Base-by-base conservation (phyloP, 2,888 invertebrate species). In the Drosophila robusta region DNA sequence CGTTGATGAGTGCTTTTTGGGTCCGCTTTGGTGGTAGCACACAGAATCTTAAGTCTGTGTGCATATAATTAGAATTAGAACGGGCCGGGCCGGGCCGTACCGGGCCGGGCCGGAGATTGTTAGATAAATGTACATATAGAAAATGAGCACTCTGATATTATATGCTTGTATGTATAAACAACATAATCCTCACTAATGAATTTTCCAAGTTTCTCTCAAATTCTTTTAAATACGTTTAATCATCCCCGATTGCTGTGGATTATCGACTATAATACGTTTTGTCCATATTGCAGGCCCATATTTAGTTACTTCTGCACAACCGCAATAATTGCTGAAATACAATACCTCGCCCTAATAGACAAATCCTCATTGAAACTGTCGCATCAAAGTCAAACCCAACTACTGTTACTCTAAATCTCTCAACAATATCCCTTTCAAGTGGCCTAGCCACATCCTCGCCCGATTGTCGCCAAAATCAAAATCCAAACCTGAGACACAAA, bases 1-100 rank as follows among this genome's bases (percentile, higher is more conserved):
- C 83, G 88, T 87, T 83, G 88, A 87, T 83, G 82, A 87, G 77
- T 70, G 73, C 58, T 70, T 66, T 62, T 78, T 67, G 62, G 60
- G 71, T 32, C 46, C 42, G 65, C 41, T 69, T 54, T 62, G 66
- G 71, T 61, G 63, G 74, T 63, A 60, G 16, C 47, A 61, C 78
- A 74, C 63, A 63, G 64, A 42, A 54, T 80, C 67, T 75, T 54
- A 60, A 66, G 56, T 64, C 51, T 63, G 73, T 77, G 60, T 77
- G 78, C 68, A 72, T 80, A 87, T 87, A 83, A 84, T 87, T 87
- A 78, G 78, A 78, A 78, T 67, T 62, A 67, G 49, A 70, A 42
- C 56, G 44, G 61, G 54, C 71, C 68, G 22, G 14, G 32, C 16
- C 6, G 3, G 8, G 54, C 71, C 68, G 22, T 11, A 22, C 16